These are phyloP conservation scores for Glossosoma conforme DNA, from an alignment of 1,140 invertebrate species.

Conservation along the genomic window DNA sequence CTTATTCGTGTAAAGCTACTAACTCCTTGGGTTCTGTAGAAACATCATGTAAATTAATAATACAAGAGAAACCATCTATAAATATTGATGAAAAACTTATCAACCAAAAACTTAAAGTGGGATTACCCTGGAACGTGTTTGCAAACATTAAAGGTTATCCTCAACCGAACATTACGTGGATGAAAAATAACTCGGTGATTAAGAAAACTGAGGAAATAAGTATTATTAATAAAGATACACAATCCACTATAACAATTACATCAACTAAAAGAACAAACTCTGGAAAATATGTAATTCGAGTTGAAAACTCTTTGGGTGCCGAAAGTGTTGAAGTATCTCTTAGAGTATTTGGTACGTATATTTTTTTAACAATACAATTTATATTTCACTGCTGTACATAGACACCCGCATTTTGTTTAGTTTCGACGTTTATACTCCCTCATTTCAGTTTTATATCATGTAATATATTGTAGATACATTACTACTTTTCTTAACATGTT, in stretches of 20 bases:
- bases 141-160: constrained; percentile 63
- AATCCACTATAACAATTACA: constrained; percentile 58
- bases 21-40: constrained; percentile 70
- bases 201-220: constrained; percentile 47
- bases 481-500: no score
- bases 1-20: constrained; percentile 65
- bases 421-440: no score
- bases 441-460: no score
- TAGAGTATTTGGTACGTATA: constrained; percentile 69
- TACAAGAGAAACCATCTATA: constrained; percentile 64
- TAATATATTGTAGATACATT: no score
- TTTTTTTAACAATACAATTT: no score
- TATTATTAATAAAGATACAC: constrained; percentile 54
- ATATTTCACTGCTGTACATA: no score
- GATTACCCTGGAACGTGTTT: constrained; percentile 56
- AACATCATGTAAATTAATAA: constrained; percentile 59
- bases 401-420: no score
- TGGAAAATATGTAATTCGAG: constrained; percentile 61
- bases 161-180: constrained; percentile 60
- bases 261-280: constrained; percentile 57
- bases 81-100: constrained; percentile 56
- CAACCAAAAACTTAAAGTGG: constrained; percentile 57
- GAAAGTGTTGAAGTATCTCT: constrained; percentile 66
- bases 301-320: constrained; percentile 65
- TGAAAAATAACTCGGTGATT: constrained; percentile 54